A percentile compares a stretch with the other conserved stretches of the same genome.
These are phyloP conservation scores for Agapostemon virescens DNA, from an alignment of 2,888 invertebrate genomes.

Conservation along the genomic window DNA sequence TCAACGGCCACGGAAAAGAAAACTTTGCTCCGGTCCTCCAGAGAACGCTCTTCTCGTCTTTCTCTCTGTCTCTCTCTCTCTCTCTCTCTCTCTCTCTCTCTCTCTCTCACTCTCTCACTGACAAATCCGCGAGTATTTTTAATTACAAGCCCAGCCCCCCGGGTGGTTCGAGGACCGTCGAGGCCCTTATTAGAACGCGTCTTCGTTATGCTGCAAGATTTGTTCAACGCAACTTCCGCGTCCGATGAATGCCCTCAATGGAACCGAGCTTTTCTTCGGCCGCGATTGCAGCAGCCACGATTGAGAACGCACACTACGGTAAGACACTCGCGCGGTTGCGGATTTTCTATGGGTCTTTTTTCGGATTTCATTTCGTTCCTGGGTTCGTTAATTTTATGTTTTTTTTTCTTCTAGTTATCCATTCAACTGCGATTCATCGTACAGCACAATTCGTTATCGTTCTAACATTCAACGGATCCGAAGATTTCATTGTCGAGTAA, in stretches of 20 bases:
- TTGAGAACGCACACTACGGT: conserved; percentile 15
- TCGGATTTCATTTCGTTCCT: background rate
- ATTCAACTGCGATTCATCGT: background rate
- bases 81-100: background rate
- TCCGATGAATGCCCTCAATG: conserved; percentile 20
- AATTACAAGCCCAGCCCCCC: conserved; percentile 38
- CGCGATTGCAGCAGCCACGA: conserved; percentile 32
- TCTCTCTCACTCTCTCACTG: background rate
- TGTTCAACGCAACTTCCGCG: conserved; percentile 39
- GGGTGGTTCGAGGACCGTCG: conserved; percentile 26
- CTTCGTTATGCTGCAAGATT: conserved; percentile 47
- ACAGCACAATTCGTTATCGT: background rate
- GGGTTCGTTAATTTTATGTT: background rate
- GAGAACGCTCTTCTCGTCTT: conserved; percentile 2
- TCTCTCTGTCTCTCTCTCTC: background rate
- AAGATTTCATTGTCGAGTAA: background rate
- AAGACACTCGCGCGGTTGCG: background rate
- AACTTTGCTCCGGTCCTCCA: conserved; percentile 4
- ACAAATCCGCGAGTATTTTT: conserved; percentile 46
- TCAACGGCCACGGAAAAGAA: background rate
- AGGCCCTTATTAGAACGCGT: conserved; percentile 38
- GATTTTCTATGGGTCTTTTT: background rate
- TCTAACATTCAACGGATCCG: background rate
- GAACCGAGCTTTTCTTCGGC: background rate
- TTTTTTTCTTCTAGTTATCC: too few species aligned